Evolutionary conservation across 1,140 invertebrate species (phyloP), one percentile per base, ranked within the genome.

Genomic region (Dufourea novaeangliae): DNA sequence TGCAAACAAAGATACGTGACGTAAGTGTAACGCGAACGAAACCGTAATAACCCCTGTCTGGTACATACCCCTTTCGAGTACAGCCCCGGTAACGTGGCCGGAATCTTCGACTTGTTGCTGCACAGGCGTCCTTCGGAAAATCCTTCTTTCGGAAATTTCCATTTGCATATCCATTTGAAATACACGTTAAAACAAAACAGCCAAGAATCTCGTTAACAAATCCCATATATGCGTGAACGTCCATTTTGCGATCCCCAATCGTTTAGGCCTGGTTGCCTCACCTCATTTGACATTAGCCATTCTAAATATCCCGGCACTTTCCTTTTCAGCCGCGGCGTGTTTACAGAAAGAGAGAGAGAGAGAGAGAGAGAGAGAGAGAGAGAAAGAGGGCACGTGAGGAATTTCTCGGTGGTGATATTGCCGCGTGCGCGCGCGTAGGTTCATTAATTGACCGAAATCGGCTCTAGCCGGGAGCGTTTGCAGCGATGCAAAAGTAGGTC

Each of bases 1-100:
- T 25, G 66, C 66, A 67, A 83, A 66, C 50, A 79, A 59, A 59
- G 67, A 75, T 83, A 75, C 61, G 50, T 72, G 71, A 83, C 70
- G 27, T 64, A 57, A 78, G 68, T 52, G 37, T 64, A 20, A 29
- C 57, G 29, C 29, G 37, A 20, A 1, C 25, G 34, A 83, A 71
- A 66, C 61, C 52, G 25, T 52, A 57, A 69, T 37, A 68, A 62
- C 64, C 34, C 50, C 27, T 39, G 2, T 0, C 54, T 12, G 32
- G 20, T 11, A 22, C 1, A n/a, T n/a, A 70, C 44, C n/a, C 46
- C 12, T 12, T 32, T 14, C 69, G 25, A 22, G 29, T 1, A 17
- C 50, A 22, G 17, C 27, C 6, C 17, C 1, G 5, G 6, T 0
- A 10, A 37, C 39, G 57, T 27, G 29, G 37, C 39, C 25, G 11